Conservation (phyloP, 2,797 vertebrate genomes). For the Prionace glauca region DNA sequence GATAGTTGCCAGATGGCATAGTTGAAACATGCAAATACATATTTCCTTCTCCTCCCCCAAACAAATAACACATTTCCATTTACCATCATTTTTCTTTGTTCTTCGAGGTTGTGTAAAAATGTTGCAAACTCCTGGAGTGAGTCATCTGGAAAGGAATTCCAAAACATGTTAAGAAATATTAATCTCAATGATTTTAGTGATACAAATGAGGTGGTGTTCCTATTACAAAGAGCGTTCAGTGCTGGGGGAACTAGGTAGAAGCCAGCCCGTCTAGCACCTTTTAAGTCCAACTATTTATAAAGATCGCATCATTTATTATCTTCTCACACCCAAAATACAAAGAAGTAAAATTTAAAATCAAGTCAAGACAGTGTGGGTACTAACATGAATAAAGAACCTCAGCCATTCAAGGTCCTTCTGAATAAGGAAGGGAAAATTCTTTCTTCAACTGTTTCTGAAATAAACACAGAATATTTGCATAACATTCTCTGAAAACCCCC, state of each 20-base stretch:
- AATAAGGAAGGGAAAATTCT: neutral
- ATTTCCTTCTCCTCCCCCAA: slow-evolving; percentile 39
- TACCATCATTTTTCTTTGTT: slow-evolving; percentile 96
- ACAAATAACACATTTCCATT: slow-evolving; percentile 50
- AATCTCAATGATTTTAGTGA: neutral
- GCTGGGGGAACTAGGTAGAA: neutral
- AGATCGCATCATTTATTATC: neutral
- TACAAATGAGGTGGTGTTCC: neutral
- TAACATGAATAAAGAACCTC: neutral
- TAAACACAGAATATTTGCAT: neutral
- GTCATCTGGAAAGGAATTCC: slow-evolving; percentile 68
- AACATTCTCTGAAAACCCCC: neutral
- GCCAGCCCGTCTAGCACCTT: neutral
- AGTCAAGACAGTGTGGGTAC: neutral
- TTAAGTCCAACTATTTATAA: neutral
- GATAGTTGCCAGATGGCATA: neutral
- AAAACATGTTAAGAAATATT: neutral
- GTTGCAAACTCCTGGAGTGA: slow-evolving; percentile 88
- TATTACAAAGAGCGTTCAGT: neutral
- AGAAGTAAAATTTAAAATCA: neutral
- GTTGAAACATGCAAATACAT: neutral
- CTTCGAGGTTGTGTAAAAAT: slow-evolving; percentile 89
- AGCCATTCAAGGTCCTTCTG: neutral
- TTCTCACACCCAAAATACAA: neutral
- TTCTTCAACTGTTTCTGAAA: neutral